Base-by-base conservation (phyloP, 2,888 invertebrate genomes). In the Agonopterix heracliana region DNA sequence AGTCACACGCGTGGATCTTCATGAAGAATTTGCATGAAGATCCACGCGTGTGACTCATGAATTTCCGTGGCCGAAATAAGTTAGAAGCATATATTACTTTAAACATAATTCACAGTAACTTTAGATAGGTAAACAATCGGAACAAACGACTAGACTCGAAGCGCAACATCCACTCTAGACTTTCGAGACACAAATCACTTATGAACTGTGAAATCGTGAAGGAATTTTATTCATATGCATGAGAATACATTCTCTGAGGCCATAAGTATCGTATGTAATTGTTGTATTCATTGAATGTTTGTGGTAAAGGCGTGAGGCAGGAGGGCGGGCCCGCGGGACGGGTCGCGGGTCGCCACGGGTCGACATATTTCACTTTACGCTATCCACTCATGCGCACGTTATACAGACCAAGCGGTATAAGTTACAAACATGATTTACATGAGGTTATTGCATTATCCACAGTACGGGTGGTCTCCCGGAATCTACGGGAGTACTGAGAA, bases 391-490 rank as follows among this genome's bases (percentile, higher is more conserved):
- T 50, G 54, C 54, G 58, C 57, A 50, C 50, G 57, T 58, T 59
- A 63, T 63, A 64, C 58, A 57, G 60, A 60, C 54, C 63, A 52
- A 50, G 57, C 55, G 49, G 70, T 64, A 65, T 60, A 57, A 70
- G 56, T 63, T 62, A 63, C 63, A 64, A 41, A 12, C 12, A 13
- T 12, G 38, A 38, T n/a, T 38, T 12, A 41, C 41, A 12, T 57
- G 62, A 60, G 59, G 54, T 55, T 62, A 65, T 61, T 26, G 26
- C 60, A 69, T 70, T 70, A 68, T 63, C 55, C 59, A 63, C 68
- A 56, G 61, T 60, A 56, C 65, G 75, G 77, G 77, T 76, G 79
- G 79, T 73, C 78, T 62, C 63, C 59, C 54, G 53, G 61, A 63
- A 62, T 66, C 58, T 47, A 52, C 52, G 43, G 26, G 48, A 50